A percentile compares a stretch with the other conserved stretches of the same genome.
Conservation (phyloP, 2,113 vertebrate genomes). For the Perca flavescens region DNA sequence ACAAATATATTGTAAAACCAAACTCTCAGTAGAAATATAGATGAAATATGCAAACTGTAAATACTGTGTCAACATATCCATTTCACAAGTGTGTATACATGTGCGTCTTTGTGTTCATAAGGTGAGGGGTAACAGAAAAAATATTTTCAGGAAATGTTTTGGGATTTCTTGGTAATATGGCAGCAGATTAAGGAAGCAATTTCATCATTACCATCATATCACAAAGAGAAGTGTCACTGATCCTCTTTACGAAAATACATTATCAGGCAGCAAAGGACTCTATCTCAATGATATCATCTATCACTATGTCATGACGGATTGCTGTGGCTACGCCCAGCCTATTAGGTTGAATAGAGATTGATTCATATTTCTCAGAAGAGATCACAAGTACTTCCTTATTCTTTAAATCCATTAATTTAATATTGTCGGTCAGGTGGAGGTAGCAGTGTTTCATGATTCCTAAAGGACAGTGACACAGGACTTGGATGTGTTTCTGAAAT, state of each 20-base stretch:
- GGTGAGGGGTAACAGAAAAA: neutral
- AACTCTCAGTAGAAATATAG: neutral
- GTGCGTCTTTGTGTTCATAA: neutral
- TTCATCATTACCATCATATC: neutral
- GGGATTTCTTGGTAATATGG: neutral
- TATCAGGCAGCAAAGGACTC: neutral
- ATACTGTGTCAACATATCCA: neutral
- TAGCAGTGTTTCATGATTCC: neutral
- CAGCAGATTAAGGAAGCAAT: conserved; percentile 2
- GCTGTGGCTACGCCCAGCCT: neutral
- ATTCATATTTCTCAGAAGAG: conserved; percentile 39
- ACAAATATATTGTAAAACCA: neutral
- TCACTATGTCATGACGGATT: neutral
- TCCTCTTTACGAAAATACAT: conserved; percentile 2
- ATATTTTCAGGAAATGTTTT: neutral
- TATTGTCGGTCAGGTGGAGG: neutral
- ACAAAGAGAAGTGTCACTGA: conserved; percentile 22
- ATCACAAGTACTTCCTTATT: conserved; percentile 20
- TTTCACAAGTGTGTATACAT: neutral
- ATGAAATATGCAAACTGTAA: neutral
- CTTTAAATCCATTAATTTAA: neutral
- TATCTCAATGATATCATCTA: neutral
- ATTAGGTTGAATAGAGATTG: neutral
- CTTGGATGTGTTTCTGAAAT: neutral
- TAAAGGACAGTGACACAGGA: neutral